phyloP scores from a whole-genome alignment of 2,888 invertebrate species.

The Noctua janthe region DNA sequence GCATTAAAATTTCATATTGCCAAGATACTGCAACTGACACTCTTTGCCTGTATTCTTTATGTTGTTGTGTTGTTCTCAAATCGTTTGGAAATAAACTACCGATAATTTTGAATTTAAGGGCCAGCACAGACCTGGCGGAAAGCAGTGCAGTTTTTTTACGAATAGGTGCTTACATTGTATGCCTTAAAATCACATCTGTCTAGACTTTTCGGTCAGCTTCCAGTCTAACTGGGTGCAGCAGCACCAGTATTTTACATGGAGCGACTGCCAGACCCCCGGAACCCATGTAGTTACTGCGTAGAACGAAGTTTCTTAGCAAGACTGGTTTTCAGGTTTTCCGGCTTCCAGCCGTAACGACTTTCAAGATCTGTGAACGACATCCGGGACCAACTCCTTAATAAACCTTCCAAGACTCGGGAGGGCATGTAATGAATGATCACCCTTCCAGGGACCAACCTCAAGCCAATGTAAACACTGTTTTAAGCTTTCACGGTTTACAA shows the following conservation, averaged over 20 bases:
- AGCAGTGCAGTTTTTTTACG: not conserved
- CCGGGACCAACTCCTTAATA: not conserved
- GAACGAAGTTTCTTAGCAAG: not conserved
- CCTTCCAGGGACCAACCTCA: not conserved
- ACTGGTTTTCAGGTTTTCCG: not conserved
- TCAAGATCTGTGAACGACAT: not conserved
- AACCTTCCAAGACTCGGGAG: not conserved
- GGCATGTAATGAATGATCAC: not conserved
- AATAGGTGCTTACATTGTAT: not conserved
- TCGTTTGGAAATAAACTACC: constrained; percentile 47
- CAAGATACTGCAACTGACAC: constrained; percentile 42
- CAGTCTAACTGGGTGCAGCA: not conserved
- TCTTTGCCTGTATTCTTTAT: constrained; percentile 15
- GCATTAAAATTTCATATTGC: constrained; percentile 54
- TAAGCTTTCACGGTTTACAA: too few species aligned
- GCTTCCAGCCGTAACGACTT: not conserved
- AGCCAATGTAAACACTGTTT: too few species aligned
- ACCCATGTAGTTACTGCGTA: not conserved
- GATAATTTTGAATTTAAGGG: constrained; percentile 37
- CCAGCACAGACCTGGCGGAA: not conserved
- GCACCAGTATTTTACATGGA: not conserved
- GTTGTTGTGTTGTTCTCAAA: constrained; percentile 43
- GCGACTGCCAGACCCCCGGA: not conserved
- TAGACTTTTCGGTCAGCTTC: not conserved
- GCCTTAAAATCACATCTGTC: too few species aligned